Conservation (phyloP, 2,888 invertebrate genomes). For the Agrilus mali region DNA sequence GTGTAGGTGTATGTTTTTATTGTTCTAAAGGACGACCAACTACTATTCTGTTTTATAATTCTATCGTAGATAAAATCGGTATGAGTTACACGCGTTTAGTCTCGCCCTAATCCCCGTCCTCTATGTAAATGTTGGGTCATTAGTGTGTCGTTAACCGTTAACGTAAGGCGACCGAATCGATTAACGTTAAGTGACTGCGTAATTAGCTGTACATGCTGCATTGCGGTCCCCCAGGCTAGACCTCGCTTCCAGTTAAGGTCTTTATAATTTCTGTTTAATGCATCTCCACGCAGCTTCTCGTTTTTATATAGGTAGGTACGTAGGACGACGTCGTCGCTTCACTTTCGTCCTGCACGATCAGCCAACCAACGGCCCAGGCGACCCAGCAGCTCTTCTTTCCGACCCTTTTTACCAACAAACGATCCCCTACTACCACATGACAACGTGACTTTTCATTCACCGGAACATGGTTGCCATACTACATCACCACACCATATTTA, state of each 20-base stretch:
- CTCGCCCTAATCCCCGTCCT: slow-evolving; percentile 19
- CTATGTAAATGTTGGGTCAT: slow-evolving; percentile 37
- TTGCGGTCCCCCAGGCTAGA: slow-evolving; percentile 16
- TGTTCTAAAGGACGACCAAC: slow-evolving; percentile 29
- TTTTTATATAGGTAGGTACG: no score
- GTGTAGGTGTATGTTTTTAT: slow-evolving; percentile 31
- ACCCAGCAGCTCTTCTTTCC: no score
- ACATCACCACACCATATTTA: no score
- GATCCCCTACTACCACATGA: no score
- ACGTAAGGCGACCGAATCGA: slow-evolving; percentile 39
- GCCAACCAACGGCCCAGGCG: no score
- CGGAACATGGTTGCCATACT: no score
- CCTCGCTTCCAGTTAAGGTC: slow-evolving; percentile 26
- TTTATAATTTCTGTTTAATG: slow-evolving; percentile 20
- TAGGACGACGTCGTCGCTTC: no score
- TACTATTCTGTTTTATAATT: slow-evolving; percentile 34
- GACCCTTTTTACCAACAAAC: no score
- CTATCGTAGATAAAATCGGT: slow-evolving; percentile 30
- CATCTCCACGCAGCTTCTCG: slow-evolving; percentile 3
- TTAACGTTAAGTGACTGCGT: slow-evolving; percentile 40
- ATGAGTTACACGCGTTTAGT: slow-evolving; percentile 26
- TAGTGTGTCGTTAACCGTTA: slow-evolving; percentile 39
- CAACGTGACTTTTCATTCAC: no score
- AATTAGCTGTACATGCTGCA: slow-evolving; percentile 36
- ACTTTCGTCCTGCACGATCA: no score